phyloP scores from a whole-genome alignment of 2,113 vertebrate genomes.

The Chamaetylas fuelleborni region DNA sequence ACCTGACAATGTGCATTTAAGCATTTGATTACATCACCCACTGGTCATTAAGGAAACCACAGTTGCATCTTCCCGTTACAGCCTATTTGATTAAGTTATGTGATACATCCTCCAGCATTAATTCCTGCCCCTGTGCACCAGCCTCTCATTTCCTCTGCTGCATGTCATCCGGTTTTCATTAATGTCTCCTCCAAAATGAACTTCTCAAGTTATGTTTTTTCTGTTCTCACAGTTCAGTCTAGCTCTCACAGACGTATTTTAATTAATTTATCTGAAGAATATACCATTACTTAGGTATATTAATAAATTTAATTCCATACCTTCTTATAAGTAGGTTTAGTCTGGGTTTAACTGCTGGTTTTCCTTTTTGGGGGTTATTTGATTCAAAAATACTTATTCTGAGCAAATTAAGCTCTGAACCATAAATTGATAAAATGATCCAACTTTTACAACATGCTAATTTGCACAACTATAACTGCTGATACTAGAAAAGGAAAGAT shows the following conservation, averaged over 20 bases:
- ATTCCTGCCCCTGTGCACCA: constrained; percentile 12
- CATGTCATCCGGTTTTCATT: not conserved
- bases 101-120: constrained; percentile 46
- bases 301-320: not conserved
- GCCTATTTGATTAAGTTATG: constrained; percentile 43
- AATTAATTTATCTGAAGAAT: not conserved
- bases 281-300: not conserved
- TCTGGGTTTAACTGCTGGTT: not conserved
- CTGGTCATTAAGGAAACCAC: constrained; percentile 64
- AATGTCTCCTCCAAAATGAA: not conserved
- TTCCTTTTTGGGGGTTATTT: not conserved
- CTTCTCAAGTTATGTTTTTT: not conserved
- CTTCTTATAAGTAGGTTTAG: not conserved
- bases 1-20: constrained; percentile 29
- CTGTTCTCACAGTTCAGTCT: not conserved
- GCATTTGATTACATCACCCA: constrained; percentile 57
- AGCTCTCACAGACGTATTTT: not conserved
- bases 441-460: not conserved
- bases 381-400: not conserved
- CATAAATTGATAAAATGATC: not conserved
- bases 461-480: not conserved
- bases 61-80: constrained; percentile 46
- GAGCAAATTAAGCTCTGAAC: not conserved
- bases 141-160: constrained; percentile 45
- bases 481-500: not conserved